Base-by-base conservation (phyloP, 2,888 invertebrate species). In the Netelia inedita region DNA sequence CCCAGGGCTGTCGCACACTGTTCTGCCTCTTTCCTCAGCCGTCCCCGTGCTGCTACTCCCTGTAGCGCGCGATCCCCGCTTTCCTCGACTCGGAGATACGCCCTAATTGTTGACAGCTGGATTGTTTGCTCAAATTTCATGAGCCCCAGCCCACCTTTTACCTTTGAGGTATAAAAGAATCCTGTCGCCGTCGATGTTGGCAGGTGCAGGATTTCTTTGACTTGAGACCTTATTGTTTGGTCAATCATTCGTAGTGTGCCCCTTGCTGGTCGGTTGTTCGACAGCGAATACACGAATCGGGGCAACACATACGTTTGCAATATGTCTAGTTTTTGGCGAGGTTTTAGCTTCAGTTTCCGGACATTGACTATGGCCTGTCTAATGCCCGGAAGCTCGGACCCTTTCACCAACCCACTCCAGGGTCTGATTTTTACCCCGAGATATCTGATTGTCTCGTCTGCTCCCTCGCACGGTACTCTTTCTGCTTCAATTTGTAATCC, bases 181-280 rank as follows among this genome's bases (percentile, higher is more conserved):
- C 55, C 82, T 1, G 43, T 73, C 0, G 74, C 35, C 8, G 68
- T 78, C 1, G 78, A 83, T 1, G 14, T n/a, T 2, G 55, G 46
- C 8, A 83, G 63, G 19, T 79, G 83, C 23, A 83, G 14, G 11
- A 83, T 83, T 11, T 28, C 63, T 41, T 83, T 83, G 0, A 81
- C 43, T 2, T 68, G 65, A 8, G 81, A 59, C 10, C 81, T 21
- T 9, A 86, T 65, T 3, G 8, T 19, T 10, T 55, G 35, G 55
- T 86, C 78, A 0, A 83, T 23, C 50, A 75, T 10, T 19, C 19
- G 8, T 8, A 82, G 28, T 0, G 50, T 61, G 16, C 23, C 69
- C 0, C 2, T 43, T 0, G 63, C 14, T 3, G 81, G 74, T 9
- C 43, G 5, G 10, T 74, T 84, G 3, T 73, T 69, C 14, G 61